Evolutionary conservation across 2,888 invertebrate genomes (phyloP).

Genomic region (Disparrhopalites patrizii): DNA sequence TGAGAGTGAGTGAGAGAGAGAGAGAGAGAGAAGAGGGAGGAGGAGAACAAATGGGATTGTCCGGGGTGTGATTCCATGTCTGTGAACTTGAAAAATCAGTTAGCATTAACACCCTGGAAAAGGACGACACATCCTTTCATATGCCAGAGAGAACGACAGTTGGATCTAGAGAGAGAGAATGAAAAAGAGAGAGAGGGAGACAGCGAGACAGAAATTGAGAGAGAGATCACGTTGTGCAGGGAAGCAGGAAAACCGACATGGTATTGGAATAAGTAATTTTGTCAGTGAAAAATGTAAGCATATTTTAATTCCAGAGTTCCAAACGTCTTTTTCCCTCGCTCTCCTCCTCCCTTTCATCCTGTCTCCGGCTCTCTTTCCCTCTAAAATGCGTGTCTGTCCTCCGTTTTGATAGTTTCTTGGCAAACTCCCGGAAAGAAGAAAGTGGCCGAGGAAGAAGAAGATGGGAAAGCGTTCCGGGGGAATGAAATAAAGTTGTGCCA

Average conservation of each 20-base stretch:
- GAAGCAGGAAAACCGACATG: too few relatives aligned
- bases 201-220: not conserved
- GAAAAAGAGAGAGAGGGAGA: not conserved
- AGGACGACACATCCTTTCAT: too few relatives aligned
- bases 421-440: not conserved
- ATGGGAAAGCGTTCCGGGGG: too few relatives aligned
- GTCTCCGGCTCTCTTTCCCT: not conserved
- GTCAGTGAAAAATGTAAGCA: not conserved
- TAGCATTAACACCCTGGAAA: not conserved
- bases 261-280: not conserved
- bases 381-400: not conserved
- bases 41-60: not conserved
- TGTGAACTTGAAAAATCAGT: conserved; percentile 6
- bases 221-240: too few relatives aligned
- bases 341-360: not conserved
- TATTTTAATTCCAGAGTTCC: too few relatives aligned
- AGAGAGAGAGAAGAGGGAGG: not conserved
- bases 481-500: not conserved
- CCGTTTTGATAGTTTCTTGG: not conserved
- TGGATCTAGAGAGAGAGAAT: not conserved
- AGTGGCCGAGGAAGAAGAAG: too few relatives aligned
- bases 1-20: not conserved
- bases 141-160: too few relatives aligned
- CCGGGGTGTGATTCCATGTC: not conserved
- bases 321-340: too few relatives aligned